phyloP scores from a whole-genome alignment of 2,113 vertebrate genomes.

The Thalassoma bifasciatum region DNA sequence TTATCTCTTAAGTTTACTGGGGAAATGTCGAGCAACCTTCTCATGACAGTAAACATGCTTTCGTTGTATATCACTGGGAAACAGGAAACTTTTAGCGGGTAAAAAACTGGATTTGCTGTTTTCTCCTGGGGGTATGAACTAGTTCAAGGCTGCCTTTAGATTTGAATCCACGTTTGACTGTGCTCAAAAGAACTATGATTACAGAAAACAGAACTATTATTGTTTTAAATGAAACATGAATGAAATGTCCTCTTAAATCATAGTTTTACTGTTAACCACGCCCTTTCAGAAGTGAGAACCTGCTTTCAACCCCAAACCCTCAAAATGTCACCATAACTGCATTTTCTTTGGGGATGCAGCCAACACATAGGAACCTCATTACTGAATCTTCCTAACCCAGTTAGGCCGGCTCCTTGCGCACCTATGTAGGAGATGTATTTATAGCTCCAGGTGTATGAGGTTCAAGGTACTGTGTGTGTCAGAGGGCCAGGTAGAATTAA shows the following conservation, averaged over 20 bases:
- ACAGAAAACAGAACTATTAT: neutral
- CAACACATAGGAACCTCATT: slow-evolving; percentile 58
- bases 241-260: too few species aligned
- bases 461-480: slow-evolving; percentile 63
- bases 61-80: slow-evolving; percentile 1
- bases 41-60: slow-evolving; percentile 1
- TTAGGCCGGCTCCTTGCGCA: slow-evolving; percentile 68
- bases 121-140: neutral
- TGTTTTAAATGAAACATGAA: too few species aligned
- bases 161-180: neutral
- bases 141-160: slow-evolving; percentile 7
- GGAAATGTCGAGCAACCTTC: slow-evolving; percentile 34
- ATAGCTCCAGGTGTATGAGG: slow-evolving; percentile 80
- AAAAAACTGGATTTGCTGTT: neutral
- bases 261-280: too few species aligned
- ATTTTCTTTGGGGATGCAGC: slow-evolving; percentile 42
- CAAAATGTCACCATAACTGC: slow-evolving; percentile 14
- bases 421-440: slow-evolving; percentile 80
- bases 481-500: slow-evolving; percentile 73
- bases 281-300: too few species aligned
- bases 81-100: neutral
- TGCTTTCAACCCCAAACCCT: slow-evolving; percentile 9
- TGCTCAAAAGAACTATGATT: neutral
- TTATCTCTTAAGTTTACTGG: slow-evolving; percentile 8
- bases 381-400: slow-evolving; percentile 77